Conservation (phyloP, 2,113 vertebrate genomes). For the Cebidichthys violaceus region DNA sequence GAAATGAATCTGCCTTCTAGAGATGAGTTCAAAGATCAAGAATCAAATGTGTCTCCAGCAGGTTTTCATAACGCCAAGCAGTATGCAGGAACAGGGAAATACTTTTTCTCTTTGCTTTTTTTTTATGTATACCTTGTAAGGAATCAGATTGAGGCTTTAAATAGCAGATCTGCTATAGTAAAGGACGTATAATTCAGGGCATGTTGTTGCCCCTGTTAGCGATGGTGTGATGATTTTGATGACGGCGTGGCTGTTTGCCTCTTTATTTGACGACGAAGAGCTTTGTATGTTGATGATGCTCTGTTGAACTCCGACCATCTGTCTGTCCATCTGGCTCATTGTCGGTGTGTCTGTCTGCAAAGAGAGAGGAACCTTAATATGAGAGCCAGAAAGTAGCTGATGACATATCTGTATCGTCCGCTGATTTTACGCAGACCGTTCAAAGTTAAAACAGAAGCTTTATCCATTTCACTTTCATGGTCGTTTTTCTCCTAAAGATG, state of each 20-base stretch:
- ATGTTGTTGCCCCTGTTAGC: background rate
- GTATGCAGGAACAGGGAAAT: background rate
- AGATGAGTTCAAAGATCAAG: constrained; percentile 47
- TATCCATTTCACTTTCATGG: constrained; percentile 11
- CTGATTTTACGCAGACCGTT: constrained; percentile 1
- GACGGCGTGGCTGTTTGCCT: constrained; percentile 15
- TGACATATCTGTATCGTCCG: constrained; percentile 8
- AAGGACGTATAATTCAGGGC: background rate
- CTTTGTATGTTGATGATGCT: constrained; percentile 46
- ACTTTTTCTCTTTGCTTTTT: background rate
- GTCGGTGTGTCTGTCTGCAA: constrained; percentile 51
- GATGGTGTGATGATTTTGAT: background rate
- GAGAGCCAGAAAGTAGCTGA: constrained; percentile 12
- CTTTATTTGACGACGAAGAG: background rate
- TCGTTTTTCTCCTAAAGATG: background rate
- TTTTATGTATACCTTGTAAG: background rate
- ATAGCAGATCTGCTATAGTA: background rate
- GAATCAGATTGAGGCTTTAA: background rate
- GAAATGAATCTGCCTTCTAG: constrained; percentile 33
- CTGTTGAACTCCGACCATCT: constrained; percentile 66
- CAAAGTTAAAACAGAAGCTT: constrained; percentile 9
- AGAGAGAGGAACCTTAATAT: constrained; percentile 1
- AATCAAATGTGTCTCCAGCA: constrained; percentile 21
- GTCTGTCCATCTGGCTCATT: constrained; percentile 70
- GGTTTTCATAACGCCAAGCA: constrained; percentile 7